Base-by-base conservation (phyloP, 2,888 invertebrate species). In the Epiblema foenella region DNA sequence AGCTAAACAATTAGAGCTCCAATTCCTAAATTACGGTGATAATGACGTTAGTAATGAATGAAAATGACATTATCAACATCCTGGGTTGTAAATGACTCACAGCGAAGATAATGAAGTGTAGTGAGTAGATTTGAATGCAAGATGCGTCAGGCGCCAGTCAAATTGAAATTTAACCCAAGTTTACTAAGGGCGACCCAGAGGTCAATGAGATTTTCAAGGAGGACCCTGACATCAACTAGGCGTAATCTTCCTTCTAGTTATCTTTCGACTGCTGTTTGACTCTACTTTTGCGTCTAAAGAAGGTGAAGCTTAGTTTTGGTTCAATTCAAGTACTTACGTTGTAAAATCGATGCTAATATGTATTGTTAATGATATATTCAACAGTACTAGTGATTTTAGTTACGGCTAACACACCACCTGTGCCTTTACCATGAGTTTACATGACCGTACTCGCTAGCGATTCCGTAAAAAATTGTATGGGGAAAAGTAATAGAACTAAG, bases 11-110 rank as follows among this genome's bases (percentile, higher is more conserved):
- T 83, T 82, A 81, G 18, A 33, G 52, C 78, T 77, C 75, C 71
- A 75, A 70, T 78, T 74, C 76, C 76, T 80, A 81, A 81, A 83
- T 82, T 79, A 82, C 76, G 78, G 79, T 81, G 77, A 75, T 83
- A 83, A 83, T 87, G 83, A 79, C 78, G 76, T 33, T 5, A 8
- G 33, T 82, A 82, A 82, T 88, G 84, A 89, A 89, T 81, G 77
- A 82, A 87, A 83, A 85, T 81, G 77, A 82, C 85, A 83, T 85
- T 89, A 90, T 89, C 89, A 84, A 85, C 87, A 88, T 89, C 89
- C 90, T 88, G 89, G 79, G 79, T 86, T 86, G 80, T 77, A 78
- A 76, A 81, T 84, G 84, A 83, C 85, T 86, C 86, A 88, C 84
- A 69, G 74, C 66, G 67, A 76, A 79, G 33, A 77, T 79, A 78